A percentile compares a stretch with the other conserved stretches of the same genome.
Conservation (phyloP, 2,113 vertebrate species). For the Lamprologus ornatipinnis region DNA sequence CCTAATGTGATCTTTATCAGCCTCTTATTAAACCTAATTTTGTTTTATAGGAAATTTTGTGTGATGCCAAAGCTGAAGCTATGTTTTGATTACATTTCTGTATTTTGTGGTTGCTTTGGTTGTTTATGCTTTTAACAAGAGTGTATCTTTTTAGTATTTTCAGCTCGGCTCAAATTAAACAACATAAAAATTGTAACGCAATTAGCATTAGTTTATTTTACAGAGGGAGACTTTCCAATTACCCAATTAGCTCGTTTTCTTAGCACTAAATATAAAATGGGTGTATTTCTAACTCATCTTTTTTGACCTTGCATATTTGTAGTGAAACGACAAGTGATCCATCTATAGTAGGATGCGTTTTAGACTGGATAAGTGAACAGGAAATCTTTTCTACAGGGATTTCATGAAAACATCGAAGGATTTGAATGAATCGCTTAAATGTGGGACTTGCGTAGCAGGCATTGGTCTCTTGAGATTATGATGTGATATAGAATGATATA, state of each 20-base stretch:
- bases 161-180: background rate
- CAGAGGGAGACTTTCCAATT: background rate
- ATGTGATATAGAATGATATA: background rate
- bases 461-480: background rate
- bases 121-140: background rate
- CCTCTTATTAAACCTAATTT: background rate
- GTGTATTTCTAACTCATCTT: background rate
- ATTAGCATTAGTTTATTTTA: background rate
- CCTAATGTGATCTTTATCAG: background rate
- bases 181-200: background rate
- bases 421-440: background rate
- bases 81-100: background rate
- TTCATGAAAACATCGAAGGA: background rate
- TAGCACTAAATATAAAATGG: background rate
- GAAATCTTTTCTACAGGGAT: background rate
- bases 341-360: background rate
- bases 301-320: background rate
- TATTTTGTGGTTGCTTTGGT: background rate
- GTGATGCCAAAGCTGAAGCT: background rate
- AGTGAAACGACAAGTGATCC: background rate
- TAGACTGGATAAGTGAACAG: background rate
- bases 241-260: background rate
- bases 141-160: background rate
- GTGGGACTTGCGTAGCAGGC: background rate
- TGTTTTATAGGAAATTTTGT: background rate